These are phyloP conservation scores for Gymnogyps californianus DNA, from an alignment of 2,113 vertebrate species.

Conservation along the genomic window DNA sequence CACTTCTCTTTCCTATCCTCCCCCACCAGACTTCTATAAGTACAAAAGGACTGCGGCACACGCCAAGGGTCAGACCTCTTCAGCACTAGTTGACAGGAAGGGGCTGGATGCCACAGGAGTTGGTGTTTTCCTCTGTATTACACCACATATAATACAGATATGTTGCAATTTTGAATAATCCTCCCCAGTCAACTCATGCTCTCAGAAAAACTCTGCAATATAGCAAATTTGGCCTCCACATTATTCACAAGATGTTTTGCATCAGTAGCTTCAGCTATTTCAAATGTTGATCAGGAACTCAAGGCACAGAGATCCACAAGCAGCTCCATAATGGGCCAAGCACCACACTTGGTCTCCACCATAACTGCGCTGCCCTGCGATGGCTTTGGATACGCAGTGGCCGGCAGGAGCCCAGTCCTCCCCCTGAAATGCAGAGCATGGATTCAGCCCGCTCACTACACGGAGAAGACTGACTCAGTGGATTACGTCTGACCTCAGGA, in stretches of 20 bases:
- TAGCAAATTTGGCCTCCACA: background rate
- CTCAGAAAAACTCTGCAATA: background rate
- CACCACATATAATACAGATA: background rate
- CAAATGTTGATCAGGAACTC: accelerated
- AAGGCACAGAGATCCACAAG: background rate
- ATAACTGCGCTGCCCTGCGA: accelerated
- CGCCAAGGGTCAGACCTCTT: background rate
- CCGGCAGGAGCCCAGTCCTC: accelerated
- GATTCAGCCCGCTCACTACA: background rate
- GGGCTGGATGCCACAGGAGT: background rate
- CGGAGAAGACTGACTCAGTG: accelerated
- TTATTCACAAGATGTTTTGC: background rate
- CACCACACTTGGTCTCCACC: accelerated
- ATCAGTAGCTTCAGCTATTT: background rate
- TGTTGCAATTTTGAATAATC: background rate
- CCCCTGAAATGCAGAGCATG: background rate
- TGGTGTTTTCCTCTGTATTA: background rate
- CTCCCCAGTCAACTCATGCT: background rate
- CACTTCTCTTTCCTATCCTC: background rate
- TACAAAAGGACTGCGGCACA: background rate
- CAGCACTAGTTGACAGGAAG: background rate
- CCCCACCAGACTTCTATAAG: background rate
- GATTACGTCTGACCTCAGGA: background rate
- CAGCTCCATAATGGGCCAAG: accelerated
- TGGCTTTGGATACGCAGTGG: accelerated